Conservation (phyloP, 2,113 vertebrate genomes). For the Lycaon pictus region DNA sequence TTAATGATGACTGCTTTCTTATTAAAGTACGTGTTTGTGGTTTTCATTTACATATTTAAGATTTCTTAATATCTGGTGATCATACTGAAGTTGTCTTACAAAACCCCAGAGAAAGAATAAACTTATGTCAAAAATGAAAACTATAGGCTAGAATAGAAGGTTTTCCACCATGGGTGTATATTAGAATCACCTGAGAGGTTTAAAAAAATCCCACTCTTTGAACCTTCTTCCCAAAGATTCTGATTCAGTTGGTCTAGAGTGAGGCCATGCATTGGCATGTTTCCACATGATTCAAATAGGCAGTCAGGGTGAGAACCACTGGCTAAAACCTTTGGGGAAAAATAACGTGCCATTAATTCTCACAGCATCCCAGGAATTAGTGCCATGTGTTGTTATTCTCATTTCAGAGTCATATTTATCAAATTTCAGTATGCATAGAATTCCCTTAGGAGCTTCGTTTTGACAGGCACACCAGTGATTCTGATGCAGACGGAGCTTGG, state of each 20-base stretch:
- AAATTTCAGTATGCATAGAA: background rate
- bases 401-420: background rate
- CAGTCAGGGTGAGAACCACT: background rate
- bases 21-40: background rate
- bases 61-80: slow-evolving; percentile 12
- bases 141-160: background rate
- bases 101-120: background rate
- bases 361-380: background rate
- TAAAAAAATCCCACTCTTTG: background rate
- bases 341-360: background rate
- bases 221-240: background rate
- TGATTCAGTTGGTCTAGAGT: background rate
- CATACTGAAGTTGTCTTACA: background rate
- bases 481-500: background rate
- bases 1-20: background rate
- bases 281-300: background rate
- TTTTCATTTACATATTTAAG: slow-evolving; percentile 40
- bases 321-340: background rate
- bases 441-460: background rate
- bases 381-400: background rate
- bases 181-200: background rate
- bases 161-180: background rate
- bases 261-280: background rate
- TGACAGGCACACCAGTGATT: slow-evolving; percentile 39
- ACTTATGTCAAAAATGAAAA: background rate